Evolutionary conservation across 2,797 vertebrate genomes (phyloP).

Genomic region (Ciconia nigra): DNA sequence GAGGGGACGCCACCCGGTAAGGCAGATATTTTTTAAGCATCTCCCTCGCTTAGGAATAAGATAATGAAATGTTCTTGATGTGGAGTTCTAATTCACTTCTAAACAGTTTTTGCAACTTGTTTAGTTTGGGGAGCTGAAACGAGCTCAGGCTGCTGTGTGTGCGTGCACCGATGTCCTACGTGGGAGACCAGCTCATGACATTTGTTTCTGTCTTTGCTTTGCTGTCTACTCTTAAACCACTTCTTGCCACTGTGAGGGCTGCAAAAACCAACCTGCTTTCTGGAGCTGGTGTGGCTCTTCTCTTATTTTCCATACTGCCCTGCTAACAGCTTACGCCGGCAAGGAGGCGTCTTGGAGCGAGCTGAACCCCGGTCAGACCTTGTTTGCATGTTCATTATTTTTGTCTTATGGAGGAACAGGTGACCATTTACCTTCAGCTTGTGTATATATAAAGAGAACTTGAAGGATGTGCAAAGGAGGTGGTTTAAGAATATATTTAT

Average conservation of each 20-base stretch:
- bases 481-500: not conserved
- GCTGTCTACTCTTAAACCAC: not conserved
- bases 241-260: not conserved
- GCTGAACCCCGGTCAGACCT: not conserved
- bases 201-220: not conserved
- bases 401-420: not conserved
- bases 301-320: fast-evolving
- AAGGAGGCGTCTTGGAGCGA: not conserved
- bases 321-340: fast-evolving
- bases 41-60: not conserved
- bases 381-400: not conserved
- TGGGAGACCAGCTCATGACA: fast-evolving
- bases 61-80: not conserved
- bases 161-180: fast-evolving
- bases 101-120: not conserved
- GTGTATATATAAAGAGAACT: not conserved
- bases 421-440: not conserved
- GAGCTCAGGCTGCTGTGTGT: not conserved
- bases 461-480: not conserved
- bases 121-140: not conserved
- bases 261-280: not conserved
- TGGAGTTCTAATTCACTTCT: not conserved
- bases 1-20: not conserved
- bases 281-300: not conserved
- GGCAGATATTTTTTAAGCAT: not conserved